A percentile compares a stretch with the other conserved stretches of the same genome.
These are phyloP conservation scores for Orthonevra nobilis DNA, from an alignment of 2,888 invertebrate genomes.

Conservation along the genomic window DNA sequence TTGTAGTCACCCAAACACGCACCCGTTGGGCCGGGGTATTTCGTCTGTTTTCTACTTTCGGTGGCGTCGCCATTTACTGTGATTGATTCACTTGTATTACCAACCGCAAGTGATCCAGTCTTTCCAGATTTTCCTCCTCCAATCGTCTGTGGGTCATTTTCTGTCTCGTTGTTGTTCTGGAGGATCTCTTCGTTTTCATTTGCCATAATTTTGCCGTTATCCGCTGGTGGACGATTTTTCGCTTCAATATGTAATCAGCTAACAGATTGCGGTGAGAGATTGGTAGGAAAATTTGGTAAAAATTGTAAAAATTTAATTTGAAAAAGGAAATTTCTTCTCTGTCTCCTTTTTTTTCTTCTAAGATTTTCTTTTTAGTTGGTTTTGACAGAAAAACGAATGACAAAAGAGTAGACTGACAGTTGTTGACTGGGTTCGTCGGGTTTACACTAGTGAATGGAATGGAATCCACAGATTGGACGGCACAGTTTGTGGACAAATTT, in stretches of 20 bases:
- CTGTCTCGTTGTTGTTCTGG: constrained; percentile 70
- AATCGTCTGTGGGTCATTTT: constrained; percentile 45
- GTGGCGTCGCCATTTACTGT: constrained; percentile 51
- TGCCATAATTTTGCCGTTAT: constrained; percentile 74
- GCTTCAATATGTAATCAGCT: background rate
- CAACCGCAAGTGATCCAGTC: constrained; percentile 7
- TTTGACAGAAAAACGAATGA: constrained; percentile 54
- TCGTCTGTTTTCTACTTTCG: constrained; percentile 53
- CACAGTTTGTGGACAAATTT: too few species aligned
- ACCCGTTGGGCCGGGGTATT: background rate
- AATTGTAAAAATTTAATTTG: constrained; percentile 63
- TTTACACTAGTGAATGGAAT: background rate
- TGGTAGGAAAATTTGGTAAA: constrained; percentile 45
- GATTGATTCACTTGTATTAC: constrained; percentile 2
- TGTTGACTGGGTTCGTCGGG: background rate
- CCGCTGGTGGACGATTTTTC: background rate
- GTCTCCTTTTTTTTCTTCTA: constrained; percentile 59
- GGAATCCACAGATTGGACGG: background rate
- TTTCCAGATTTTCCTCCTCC: constrained; percentile 40
- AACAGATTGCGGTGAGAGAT: background rate
- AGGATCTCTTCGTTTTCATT: constrained; percentile 77
- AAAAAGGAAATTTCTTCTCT: constrained; percentile 61
- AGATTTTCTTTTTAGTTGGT: constrained; percentile 27
- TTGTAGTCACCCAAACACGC: constrained; percentile 73
- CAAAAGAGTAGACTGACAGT: constrained; percentile 47